Evolutionary conservation across 1,140 invertebrate species (phyloP).

Genomic region (Drosophila hydei): DNA sequence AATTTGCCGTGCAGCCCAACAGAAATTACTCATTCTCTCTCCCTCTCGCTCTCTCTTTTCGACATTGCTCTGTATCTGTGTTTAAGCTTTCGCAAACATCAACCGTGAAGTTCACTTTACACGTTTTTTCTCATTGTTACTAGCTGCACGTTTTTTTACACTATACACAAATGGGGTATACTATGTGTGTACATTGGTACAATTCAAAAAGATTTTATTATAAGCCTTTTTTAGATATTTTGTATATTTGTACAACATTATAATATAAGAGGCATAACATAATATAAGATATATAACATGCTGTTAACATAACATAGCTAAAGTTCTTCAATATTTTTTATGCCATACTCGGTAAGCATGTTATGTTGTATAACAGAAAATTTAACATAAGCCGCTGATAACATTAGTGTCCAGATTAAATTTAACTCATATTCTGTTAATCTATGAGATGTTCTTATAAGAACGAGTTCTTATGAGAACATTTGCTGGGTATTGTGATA

Average conservation of each 20-base stretch:
- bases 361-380: not conserved
- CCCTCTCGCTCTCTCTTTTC: not conserved
- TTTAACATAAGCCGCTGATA: not conserved
- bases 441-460: not conserved
- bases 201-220: not conserved
- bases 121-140: conserved; percentile 5
- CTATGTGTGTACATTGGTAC: not conserved
- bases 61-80: not conserved
- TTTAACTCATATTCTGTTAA: not conserved
- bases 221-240: no score
- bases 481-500: not conserved
- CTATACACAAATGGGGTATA: not conserved
- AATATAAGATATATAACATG: not conserved
- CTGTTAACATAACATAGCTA: no score
- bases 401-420: not conserved
- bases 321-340: no score
- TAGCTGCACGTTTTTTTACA: not conserved
- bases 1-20: conserved; percentile 27
- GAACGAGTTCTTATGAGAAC: not conserved
- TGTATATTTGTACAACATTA: no score
- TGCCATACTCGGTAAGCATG: no score
- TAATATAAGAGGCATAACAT: not conserved
- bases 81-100: conserved; percentile 19
- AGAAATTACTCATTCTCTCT: conserved; percentile 5
- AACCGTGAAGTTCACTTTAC: conserved; percentile 24